These are phyloP conservation scores for Ctenopoma multispine DNA, from an alignment of 2,797 vertebrate species.

Conservation along the genomic window DNA sequence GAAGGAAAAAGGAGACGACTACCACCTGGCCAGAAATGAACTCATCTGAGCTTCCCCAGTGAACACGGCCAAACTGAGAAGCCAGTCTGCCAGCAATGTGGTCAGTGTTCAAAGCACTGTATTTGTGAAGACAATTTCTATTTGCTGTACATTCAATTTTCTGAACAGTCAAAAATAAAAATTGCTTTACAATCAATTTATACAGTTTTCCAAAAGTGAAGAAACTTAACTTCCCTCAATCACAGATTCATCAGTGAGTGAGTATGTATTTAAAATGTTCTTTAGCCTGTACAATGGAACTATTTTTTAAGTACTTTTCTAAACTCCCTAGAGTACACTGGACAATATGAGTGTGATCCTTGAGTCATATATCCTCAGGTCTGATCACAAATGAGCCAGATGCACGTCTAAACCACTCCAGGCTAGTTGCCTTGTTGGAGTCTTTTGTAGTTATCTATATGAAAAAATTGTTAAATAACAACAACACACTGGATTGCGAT, in stretches of 20 bases:
- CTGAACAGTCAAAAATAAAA: not conserved
- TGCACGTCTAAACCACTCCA: not conserved
- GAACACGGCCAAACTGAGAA: conserved; percentile 20
- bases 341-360: conserved; percentile 11
- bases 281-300: not conserved
- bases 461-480: no score
- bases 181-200: not conserved
- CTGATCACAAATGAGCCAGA: conserved; percentile 11
- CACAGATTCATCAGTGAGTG: not conserved
- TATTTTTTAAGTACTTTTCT: not conserved
- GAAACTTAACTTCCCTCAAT: not conserved
- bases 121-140: not conserved
- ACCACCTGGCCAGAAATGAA: conserved; percentile 57
- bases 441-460: not conserved
- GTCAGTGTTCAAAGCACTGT: conserved; percentile 6
- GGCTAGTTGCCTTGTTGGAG: not conserved
- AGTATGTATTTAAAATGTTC: not conserved
- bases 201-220: not conserved
- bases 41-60: conserved; percentile 35
- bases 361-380: not conserved
- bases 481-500: not conserved
- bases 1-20: conserved; percentile 33
- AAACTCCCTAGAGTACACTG: not conserved
- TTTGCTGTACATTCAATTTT: not conserved
- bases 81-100: conserved; percentile 32